Evolutionary conservation across 2,797 vertebrate species (phyloP), one percentile per base, ranked within the genome.

Genomic region (Bucorvus abyssinicus): DNA sequence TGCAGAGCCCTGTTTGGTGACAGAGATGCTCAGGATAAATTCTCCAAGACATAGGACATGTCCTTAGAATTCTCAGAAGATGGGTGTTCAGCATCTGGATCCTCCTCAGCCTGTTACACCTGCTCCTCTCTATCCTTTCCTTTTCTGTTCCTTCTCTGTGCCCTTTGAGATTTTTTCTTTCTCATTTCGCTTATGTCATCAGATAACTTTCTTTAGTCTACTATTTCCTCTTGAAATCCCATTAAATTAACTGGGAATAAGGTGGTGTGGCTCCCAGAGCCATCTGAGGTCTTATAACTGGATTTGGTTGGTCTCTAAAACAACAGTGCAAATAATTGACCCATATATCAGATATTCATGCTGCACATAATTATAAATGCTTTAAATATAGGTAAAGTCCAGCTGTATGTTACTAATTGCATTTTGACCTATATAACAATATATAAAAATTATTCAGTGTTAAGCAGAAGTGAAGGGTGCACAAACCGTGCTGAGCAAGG

Each of bases 401-500:
- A 78, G 36, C 17, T 70, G 56, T 16, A 49, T 23, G 19, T 36
- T 88, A 59, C 57, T 53, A 93, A 69, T 73, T 90, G 76, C 24
- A 52, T 91, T 93, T 86, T 91, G 65, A 79, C 44, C 44, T 75
- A 78, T 44, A 90, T 81, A 94, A 93, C 73, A 86, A 49, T n/a
- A 68, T 11, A 40, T 4, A 90, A 57, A 89, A 73, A 82, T 73
- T n/a, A 84, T 44, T 65, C 40, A 32, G 23, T 32, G 32, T 74
- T 67, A 78, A 56, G n/a, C 55, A 95, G 70, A 84, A 90, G 56
- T 16, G 49, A 94, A 64, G 63, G 60, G 86, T 67, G 52, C 44
- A 73, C 29, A 94, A 40, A 42, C 6, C 15, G 73, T 60, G 52
- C 53, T 89, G 53, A 84, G 73, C 36, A 89, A 61, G 6, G 69